These are phyloP conservation scores for Tetragonisca angustula DNA, from an alignment of 2,888 invertebrate species.

Conservation along the genomic window DNA sequence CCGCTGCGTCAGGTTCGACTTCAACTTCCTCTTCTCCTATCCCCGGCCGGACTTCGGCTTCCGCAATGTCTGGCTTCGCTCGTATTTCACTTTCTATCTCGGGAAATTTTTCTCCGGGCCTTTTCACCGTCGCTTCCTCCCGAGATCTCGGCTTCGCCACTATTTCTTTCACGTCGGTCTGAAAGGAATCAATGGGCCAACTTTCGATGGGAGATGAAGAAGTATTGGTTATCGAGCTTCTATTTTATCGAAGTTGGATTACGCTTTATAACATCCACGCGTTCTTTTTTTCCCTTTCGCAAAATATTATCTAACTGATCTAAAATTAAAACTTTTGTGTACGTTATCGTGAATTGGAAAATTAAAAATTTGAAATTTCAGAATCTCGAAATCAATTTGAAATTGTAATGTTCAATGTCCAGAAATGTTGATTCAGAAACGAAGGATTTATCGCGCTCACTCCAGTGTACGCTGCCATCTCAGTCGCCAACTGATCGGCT, in stretches of 20 bases:
- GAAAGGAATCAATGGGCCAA: background rate
- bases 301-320: background rate
- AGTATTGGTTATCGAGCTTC: background rate
- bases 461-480: conserved; percentile 53
- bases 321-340: background rate
- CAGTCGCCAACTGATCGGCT: conserved; percentile 52
- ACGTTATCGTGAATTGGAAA: background rate
- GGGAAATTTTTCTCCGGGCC: background rate
- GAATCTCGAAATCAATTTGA: too few relatives aligned
- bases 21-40: background rate
- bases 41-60: background rate
- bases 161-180: conserved; percentile 23
- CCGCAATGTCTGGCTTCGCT: background rate
- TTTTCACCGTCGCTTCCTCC: background rate
- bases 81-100: background rate
- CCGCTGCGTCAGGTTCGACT: background rate
- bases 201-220: background rate
- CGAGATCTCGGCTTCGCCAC: background rate
- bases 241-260: background rate
- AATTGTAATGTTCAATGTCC: too few relatives aligned
- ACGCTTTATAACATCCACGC: background rate
- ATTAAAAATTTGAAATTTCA: too few relatives aligned
- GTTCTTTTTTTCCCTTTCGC: background rate
- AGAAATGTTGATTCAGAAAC: background rate
- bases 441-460: conserved; percentile 34